Percentiles rank a stretch among this genome's conserved stretches.
Conservation (phyloP, 2,888 invertebrate genomes). For the Agrotis exclamationis region DNA sequence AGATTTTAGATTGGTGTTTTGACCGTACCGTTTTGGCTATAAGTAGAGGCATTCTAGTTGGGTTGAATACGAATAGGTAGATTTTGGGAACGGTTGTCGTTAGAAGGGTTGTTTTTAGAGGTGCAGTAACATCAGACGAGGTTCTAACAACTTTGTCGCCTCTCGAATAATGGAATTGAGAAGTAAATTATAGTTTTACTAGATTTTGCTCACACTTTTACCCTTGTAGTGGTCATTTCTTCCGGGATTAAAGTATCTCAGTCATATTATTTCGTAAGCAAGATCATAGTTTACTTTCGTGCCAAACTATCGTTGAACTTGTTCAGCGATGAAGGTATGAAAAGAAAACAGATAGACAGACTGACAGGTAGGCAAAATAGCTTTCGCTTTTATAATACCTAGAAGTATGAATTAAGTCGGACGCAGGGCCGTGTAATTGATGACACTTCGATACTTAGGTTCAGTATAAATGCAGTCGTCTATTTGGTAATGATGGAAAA, state of each 20-base stretch:
- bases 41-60: constrained; percentile 36
- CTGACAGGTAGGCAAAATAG: neutral
- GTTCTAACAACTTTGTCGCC: neutral
- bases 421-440: too few species aligned
- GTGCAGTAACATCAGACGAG: neutral
- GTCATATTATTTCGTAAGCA: neutral
- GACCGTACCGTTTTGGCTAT: constrained; percentile 26
- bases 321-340: too few species aligned
- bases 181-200: constrained; percentile 2
- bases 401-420: too few species aligned
- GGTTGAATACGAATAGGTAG: constrained; percentile 16
- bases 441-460: too few species aligned
- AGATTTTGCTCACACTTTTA: neutral
- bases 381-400: neutral
- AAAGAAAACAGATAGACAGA: neutral
- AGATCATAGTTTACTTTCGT: neutral
- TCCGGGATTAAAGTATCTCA: neutral
- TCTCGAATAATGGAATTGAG: neutral
- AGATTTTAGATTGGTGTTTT: constrained; percentile 57
- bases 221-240: neutral
- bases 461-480: too few species aligned
- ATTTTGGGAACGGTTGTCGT: constrained; percentile 15
- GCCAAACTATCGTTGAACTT: neutral
- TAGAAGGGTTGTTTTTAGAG: neutral
- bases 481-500: neutral